Percentiles rank a stretch among this genome's conserved stretches.
phyloP scores from a whole-genome alignment of 2,797 vertebrate genomes.

The Protosalanx chinensis region DNA sequence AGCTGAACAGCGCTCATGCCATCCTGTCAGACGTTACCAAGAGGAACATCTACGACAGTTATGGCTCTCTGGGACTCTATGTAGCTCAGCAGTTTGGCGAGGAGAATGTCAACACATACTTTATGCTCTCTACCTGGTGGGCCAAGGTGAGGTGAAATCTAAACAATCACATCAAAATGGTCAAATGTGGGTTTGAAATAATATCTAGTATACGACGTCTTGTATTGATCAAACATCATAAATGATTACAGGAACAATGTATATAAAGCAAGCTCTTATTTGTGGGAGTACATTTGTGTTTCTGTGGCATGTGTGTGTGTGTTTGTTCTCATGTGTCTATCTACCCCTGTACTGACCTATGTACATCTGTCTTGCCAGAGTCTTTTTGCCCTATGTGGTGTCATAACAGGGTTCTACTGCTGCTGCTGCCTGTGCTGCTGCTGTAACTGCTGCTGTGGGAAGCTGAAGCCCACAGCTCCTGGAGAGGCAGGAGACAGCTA shows the following conservation, averaged over 20 bases:
- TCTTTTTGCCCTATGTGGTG: slow-evolving; percentile 78
- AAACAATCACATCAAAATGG: background rate
- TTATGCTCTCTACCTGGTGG: slow-evolving; percentile 94
- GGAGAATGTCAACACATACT: slow-evolving; percentile 91
- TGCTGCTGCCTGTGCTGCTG: slow-evolving; percentile 92
- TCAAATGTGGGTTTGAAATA: no score
- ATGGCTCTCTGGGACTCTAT: slow-evolving; percentile 87
- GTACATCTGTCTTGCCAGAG: slow-evolving; percentile 59
- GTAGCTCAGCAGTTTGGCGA: slow-evolving; percentile 91
- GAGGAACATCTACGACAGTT: slow-evolving; percentile 88
- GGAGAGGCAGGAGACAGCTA: slow-evolving; percentile 67
- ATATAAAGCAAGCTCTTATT: background rate
- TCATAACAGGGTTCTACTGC: slow-evolving; percentile 86
- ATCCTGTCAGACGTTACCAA: slow-evolving; percentile 80
- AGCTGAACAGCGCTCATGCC: slow-evolving; percentile 85
- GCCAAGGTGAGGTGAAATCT: slow-evolving; percentile 80
- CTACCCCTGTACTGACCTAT: background rate
- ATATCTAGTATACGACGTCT: no score
- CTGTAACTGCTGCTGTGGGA: slow-evolving; percentile 90
- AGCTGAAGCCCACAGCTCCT: slow-evolving; percentile 71
- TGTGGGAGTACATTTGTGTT: background rate
- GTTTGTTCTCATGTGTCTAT: background rate
- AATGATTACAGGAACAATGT: no score
- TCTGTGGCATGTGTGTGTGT: background rate
- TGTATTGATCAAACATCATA: no score